These are phyloP conservation scores for Drosophila grimshawi DNA, from an alignment of 1,140 invertebrate species.

Conservation along the genomic window DNA sequence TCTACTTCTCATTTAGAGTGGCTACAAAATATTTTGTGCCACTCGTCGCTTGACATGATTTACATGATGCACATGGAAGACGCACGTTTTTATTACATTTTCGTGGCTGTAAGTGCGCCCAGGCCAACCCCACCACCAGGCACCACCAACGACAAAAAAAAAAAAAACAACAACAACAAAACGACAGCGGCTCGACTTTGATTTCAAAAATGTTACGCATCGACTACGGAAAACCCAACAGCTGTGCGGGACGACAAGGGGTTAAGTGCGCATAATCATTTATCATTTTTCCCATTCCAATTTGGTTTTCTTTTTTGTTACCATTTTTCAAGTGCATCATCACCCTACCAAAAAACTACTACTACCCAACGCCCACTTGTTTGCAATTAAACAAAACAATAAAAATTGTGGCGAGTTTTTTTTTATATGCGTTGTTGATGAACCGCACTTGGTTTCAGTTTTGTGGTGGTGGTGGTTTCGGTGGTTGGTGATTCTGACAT, in stretches of 20 bases:
- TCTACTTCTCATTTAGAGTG: conserved; percentile 36
- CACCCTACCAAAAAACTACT: background rate
- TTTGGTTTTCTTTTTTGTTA: conserved; percentile 62
- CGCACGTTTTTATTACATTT: conserved; percentile 83
- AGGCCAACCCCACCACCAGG: conserved; percentile 35
- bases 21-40: conserved; percentile 72
- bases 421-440: conserved; percentile 10
- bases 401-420: conserved; percentile 53
- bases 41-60: conserved; percentile 79
- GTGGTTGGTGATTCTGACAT: background rate
- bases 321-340: conserved; percentile 72
- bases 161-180: conserved; percentile 16
- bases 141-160: conserved; percentile 21
- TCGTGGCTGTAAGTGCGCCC: conserved; percentile 77
- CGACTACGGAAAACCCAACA: conserved; percentile 67
- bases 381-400: conserved; percentile 78
- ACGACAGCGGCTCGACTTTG: conserved; percentile 52
- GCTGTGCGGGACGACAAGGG: conserved; percentile 71
- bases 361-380: conserved; percentile 49
- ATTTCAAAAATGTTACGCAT: conserved; percentile 72
- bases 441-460: background rate
- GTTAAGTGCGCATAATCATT: conserved; percentile 70
- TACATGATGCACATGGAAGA: conserved; percentile 71
- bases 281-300: conserved; percentile 56
- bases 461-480: conserved; percentile 13